A percentile compares a stretch with the other conserved stretches of the same genome.
These are phyloP conservation scores for Magallana ariakensis DNA, from an alignment of 1,140 invertebrate genomes.

Conservation along the genomic window DNA sequence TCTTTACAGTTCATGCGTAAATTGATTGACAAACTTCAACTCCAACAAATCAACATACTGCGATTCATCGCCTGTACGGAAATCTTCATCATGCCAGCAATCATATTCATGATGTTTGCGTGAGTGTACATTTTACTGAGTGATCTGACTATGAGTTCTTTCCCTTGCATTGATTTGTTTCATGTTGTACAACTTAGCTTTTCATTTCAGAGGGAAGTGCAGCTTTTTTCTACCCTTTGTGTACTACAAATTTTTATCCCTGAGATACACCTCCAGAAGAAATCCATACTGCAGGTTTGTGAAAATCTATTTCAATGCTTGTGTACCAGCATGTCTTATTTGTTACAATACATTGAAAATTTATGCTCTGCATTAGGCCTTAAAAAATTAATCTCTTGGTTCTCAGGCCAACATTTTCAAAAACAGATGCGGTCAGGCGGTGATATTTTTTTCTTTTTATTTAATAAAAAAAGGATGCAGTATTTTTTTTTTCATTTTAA, in stretches of 20 bases:
- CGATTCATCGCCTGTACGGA: slow-evolving; percentile 92
- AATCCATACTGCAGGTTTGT: slow-evolving; percentile 91
- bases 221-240: slow-evolving; percentile 93
- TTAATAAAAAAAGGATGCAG: too few species aligned
- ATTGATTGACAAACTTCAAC: slow-evolving; percentile 91
- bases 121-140: slow-evolving; percentile 74
- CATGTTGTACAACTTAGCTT: background rate
- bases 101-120: slow-evolving; percentile 90
- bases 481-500: too few species aligned
- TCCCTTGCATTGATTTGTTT: too few species aligned
- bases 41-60: slow-evolving; percentile 92
- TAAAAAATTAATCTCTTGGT: too few species aligned
- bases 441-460: too few species aligned
- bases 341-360: too few species aligned
- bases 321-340: background rate
- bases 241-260: slow-evolving; percentile 95
- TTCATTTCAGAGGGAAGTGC: slow-evolving; percentile 87
- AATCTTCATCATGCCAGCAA: slow-evolving; percentile 94
- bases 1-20: slow-evolving; percentile 92
- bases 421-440: too few species aligned
- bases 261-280: slow-evolving; percentile 93
- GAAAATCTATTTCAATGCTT: background rate
- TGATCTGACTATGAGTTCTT: too few species aligned
- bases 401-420: too few species aligned
- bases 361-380: too few species aligned